Conservation (phyloP, 2,113 vertebrate species). For the Alethe diademata region DNA sequence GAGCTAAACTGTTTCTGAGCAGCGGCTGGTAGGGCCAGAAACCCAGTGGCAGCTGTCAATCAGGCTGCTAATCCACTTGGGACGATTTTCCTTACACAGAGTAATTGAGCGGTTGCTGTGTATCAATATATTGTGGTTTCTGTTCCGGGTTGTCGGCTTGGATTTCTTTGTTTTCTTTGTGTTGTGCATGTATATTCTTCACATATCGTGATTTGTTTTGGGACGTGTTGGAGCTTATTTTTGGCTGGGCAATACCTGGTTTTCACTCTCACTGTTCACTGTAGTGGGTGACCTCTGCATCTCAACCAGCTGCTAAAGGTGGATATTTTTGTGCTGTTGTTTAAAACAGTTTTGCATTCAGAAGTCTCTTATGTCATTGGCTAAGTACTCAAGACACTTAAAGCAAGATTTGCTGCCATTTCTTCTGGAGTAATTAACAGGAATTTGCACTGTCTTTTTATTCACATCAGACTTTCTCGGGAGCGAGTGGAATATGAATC, state of each 20-base stretch:
- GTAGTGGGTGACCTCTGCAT: neutral
- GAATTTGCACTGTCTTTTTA: neutral
- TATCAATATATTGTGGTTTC: neutral
- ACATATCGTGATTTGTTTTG: fast-evolving
- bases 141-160: fast-evolving
- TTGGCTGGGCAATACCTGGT: neutral
- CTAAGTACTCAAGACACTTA: neutral
- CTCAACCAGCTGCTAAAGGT: neutral
- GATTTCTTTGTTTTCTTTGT: neutral
- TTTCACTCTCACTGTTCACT: neutral
- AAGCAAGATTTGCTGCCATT: neutral
- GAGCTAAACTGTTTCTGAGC: neutral
- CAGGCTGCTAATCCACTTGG: neutral
- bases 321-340: neutral
- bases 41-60: neutral
- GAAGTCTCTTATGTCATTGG: neutral
- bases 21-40: neutral
- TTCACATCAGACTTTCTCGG: neutral
- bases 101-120: neutral
- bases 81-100: neutral
- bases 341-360: neutral
- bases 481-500: neutral
- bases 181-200: neutral
- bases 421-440: neutral
- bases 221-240: neutral